Base-by-base conservation (phyloP, 2,113 vertebrate genomes). In the Siphamia tubifer region DNA sequence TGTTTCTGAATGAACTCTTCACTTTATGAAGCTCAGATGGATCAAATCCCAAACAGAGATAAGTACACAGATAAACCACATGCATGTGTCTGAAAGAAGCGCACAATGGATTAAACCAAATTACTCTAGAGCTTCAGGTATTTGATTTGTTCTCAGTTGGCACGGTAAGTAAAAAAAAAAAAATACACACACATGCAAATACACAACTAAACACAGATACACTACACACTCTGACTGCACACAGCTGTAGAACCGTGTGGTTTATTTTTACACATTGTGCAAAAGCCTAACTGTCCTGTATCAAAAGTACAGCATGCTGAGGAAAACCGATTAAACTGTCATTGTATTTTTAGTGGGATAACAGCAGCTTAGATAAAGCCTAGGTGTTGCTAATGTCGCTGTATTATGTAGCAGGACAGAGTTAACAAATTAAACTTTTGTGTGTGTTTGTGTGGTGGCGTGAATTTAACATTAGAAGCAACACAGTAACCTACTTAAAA, bases 101-200 rank as follows among this genome's bases (percentile, higher is more conserved):
- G 58, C 61, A 54, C 54, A 56, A 20, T 3, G 62, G 48, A 67
- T 72, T 48, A 56, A 61, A 20, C n/a, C 25, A 28, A 62, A 65
- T 66, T 56, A 44, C 39, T 12, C 40, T 2, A n/a, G 12, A 72
- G 23, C 35, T 47, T 40, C 51, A 63, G 51, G 39, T 58, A 51
- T 13, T 54, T 27, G 39, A 19, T 68, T 68, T 73, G 40, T 64
- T 76, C 63, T 64, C 28, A 43, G 19, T 20, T 28, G 25, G n/a
- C n/a, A n/a, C n/a, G n/a, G 5, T 39, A 40, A 39, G 24, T 43
- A 48, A 8, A 36, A 55, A 55, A 40, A 35, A 30, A 53, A 55
- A 40, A 35, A 30, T 47, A 34, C 6, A 48, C 58, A 55, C 39
- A 9, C 17, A 35, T 17, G 34, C 42, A 54, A 53, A n/a, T n/a